A percentile compares a stretch with the other conserved stretches of the same genome.
Evolutionary conservation across 2,113 vertebrate species (phyloP).

Genomic region (Sander vitreus): DNA sequence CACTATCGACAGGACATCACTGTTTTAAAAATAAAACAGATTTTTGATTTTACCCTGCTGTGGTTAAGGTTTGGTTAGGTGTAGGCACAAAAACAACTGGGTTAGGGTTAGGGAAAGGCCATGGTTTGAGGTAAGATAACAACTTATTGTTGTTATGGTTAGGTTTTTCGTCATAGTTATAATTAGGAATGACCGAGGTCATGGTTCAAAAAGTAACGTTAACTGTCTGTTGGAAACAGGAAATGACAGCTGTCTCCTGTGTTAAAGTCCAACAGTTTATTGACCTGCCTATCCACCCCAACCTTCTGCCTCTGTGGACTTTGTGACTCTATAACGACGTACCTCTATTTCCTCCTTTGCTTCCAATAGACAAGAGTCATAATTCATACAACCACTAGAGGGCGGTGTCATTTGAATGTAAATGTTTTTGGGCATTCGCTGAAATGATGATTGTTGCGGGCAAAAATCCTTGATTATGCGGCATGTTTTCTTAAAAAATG

Average conservation of each 20-base stretch:
- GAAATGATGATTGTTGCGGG: not conserved
- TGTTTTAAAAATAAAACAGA: not conserved
- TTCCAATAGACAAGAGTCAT: not conserved
- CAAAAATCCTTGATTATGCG: no score
- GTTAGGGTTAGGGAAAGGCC: constrained; percentile 1
- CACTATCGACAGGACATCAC: not conserved
- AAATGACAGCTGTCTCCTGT: not conserved
- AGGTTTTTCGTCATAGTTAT: not conserved
- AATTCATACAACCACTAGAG: not conserved
- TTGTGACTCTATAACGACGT: not conserved
- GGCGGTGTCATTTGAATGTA: not conserved
- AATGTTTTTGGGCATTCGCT: not conserved
- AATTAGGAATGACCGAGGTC: not conserved
- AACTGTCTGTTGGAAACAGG: not conserved
- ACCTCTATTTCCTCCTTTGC: not conserved
- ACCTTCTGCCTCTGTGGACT: constrained; percentile 8
- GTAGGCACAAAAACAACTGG: not conserved
- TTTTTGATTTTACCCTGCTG: not conserved
- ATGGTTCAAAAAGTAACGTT: not conserved
- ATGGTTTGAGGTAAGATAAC: not conserved
- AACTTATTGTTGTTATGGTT: not conserved
- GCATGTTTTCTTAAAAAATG: no score
- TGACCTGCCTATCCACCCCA: not conserved
- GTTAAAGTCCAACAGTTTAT: constrained; percentile 6
- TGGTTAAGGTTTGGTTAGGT: not conserved